Evolutionary conservation across 1,140 invertebrate species (phyloP).

Genomic region (Drosophila arawakana): DNA sequence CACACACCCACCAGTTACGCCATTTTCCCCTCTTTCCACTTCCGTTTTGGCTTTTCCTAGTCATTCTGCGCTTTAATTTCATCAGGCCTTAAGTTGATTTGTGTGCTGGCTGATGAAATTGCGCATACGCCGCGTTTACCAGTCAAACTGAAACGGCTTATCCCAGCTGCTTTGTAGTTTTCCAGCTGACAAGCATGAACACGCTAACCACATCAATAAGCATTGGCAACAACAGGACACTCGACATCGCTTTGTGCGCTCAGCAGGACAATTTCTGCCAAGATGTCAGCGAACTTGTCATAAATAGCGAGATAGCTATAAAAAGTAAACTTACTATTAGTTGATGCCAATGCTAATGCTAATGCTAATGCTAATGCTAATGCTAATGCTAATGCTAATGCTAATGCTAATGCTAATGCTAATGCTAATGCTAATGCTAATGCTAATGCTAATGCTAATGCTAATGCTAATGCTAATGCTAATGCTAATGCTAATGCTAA

Average conservation of each 20-base stretch:
- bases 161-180: slow-evolving; percentile 30
- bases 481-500: neutral
- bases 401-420: neutral
- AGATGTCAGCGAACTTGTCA: neutral
- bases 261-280: slow-evolving; percentile 9
- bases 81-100: slow-evolving; percentile 71
- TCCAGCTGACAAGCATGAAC: slow-evolving; percentile 12
- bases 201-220: slow-evolving; percentile 67
- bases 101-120: slow-evolving; percentile 52
- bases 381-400: neutral
- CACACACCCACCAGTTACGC: neutral
- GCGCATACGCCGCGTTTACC: slow-evolving; percentile 39
- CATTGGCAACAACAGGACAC: slow-evolving; percentile 24
- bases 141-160: slow-evolving; percentile 19
- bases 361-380: neutral
- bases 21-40: neutral
- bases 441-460: neutral
- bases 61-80: slow-evolving; percentile 50
- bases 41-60: neutral
- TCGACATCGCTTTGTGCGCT: neutral
- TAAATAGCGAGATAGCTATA: too few relatives aligned
- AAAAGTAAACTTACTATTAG: too few relatives aligned
- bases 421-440: neutral
- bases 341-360: neutral
- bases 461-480: neutral